Conservation (phyloP, 2,113 vertebrate genomes). For the Phrynosoma blainvillii region DNA sequence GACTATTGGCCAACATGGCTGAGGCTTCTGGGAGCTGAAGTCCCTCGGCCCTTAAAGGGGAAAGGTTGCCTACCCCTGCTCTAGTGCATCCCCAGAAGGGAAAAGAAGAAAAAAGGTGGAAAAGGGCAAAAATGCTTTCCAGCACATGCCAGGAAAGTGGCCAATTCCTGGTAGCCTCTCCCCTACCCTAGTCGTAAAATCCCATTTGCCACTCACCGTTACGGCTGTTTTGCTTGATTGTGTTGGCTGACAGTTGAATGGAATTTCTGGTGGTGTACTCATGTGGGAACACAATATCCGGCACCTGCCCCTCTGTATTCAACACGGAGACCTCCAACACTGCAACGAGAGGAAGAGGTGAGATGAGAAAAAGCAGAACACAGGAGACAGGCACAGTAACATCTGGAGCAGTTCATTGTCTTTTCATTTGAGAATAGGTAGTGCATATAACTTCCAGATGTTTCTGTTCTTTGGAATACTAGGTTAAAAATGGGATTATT, state of each 20-base stretch:
- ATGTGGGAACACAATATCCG: constrained; percentile 90
- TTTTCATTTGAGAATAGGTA: neutral
- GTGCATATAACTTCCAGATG: neutral
- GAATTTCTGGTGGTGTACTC: constrained; percentile 86
- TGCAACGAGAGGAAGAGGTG: constrained; percentile 56
- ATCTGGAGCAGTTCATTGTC: neutral
- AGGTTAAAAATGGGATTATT: neutral
- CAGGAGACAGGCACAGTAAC: neutral
- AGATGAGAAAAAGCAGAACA: neutral
- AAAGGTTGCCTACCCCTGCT: no score
- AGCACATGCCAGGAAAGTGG: neutral
- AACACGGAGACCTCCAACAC: constrained; percentile 90
- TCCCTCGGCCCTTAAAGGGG: no score
- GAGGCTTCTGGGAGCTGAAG: no score
- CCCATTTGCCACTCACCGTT: constrained; percentile 83
- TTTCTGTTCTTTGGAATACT: neutral
- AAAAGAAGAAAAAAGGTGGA: neutral
- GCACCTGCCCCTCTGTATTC: constrained; percentile 89
- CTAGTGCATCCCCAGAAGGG: neutral
- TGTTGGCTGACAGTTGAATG: constrained; percentile 91
- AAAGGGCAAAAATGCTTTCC: neutral
- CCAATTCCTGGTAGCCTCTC: neutral
- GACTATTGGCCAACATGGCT: no score
- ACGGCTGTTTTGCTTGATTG: constrained; percentile 94
- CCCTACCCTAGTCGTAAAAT: neutral